These are phyloP conservation scores for Nasalis larvatus DNA, from an alignment of 2,113 vertebrate species.

Conservation along the genomic window DNA sequence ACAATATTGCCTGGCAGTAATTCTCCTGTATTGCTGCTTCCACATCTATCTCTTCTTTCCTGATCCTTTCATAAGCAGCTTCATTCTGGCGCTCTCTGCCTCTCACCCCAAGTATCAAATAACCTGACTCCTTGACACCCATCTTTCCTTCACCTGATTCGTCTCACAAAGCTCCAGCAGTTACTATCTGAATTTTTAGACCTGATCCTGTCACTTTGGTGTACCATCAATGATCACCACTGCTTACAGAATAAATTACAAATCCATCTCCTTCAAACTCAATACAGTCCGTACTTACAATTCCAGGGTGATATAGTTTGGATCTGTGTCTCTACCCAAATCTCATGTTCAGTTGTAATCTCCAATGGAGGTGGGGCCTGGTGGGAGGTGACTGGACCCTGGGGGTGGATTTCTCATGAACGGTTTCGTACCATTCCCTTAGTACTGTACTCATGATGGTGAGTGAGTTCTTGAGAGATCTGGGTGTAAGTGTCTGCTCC, in stretches of 20 bases:
- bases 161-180: slow-evolving; percentile 13
- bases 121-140: neutral
- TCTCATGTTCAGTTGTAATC: too few species aligned
- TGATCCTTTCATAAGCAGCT: neutral
- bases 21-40: neutral
- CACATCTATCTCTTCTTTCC: neutral
- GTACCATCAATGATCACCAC: neutral
- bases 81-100: neutral
- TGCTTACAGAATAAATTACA: neutral
- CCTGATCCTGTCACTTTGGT: neutral
- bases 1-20: neutral
- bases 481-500: too few species aligned
- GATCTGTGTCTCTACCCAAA: too few species aligned
- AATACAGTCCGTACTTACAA: neutral
- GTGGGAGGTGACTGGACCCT: too few species aligned
- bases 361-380: too few species aligned
- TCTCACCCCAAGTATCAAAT: neutral
- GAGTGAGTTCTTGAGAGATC: too few species aligned
- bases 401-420: too few species aligned
- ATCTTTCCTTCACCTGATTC: slow-evolving; percentile 9
- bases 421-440: too few species aligned
- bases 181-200: slow-evolving; percentile 3
- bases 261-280: neutral
- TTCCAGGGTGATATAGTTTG: neutral
- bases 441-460: too few species aligned